A percentile compares a stretch with the other conserved stretches of the same genome.
Conservation (phyloP, 2,797 vertebrate species). For the Eidolon dupreanum region DNA sequence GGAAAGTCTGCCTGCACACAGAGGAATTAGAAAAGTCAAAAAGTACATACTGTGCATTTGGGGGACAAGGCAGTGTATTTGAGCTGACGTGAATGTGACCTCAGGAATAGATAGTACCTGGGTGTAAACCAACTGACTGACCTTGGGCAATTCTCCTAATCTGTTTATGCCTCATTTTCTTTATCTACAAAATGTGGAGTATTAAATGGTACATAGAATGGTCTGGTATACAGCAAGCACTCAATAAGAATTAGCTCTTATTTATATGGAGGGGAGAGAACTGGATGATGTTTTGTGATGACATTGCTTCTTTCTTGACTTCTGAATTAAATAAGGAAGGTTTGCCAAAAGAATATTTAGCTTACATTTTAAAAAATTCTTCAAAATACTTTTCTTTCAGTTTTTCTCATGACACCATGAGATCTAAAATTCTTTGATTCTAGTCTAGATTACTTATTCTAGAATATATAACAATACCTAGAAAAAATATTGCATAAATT, state of each 20-base stretch:
- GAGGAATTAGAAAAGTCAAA: not conserved
- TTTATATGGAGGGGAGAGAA: not conserved
- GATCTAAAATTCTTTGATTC: not conserved
- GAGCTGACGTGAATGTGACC: not conserved
- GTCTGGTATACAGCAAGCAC: not conserved
- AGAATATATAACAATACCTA: not conserved
- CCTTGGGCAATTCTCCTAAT: not conserved
- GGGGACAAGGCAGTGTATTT: not conserved
- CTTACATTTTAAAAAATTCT: not conserved
- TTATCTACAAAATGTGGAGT: not conserved
- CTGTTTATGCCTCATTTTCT: too few relatives aligned
- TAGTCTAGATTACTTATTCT: not conserved
- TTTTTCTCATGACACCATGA: not conserved
- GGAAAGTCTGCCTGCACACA: not conserved
- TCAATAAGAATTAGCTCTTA: not conserved
- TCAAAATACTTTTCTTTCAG: not conserved
- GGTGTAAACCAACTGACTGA: not conserved
- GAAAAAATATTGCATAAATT: not conserved
- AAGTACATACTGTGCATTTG: rapidly evolving
- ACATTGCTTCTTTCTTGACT: not conserved
- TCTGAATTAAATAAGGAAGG: not conserved
- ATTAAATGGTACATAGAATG: rapidly evolving
- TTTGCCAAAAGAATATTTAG: not conserved
- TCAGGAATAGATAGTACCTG: too few relatives aligned
- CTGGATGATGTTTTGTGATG: too few relatives aligned